These are phyloP conservation scores for Drosophila longiperda DNA, from an alignment of 2,888 invertebrate species.

Conservation along the genomic window DNA sequence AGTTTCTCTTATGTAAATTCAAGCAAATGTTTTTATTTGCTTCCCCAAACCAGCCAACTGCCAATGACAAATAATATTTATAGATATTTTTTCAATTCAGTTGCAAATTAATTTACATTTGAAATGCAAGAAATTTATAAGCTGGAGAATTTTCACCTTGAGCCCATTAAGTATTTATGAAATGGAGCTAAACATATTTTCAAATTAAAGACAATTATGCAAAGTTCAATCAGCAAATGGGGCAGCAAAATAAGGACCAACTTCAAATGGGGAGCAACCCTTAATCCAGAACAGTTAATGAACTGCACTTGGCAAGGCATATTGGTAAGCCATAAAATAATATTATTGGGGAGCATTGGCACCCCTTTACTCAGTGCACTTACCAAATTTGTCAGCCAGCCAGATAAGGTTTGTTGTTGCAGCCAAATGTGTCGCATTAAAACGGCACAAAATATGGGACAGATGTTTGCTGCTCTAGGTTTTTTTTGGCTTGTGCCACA, in stretches of 20 bases:
- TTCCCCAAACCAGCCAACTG: conserved; percentile 8
- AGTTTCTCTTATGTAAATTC: background rate
- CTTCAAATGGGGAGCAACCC: conserved; percentile 38
- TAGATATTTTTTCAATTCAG: conserved; percentile 12
- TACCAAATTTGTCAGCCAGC: conserved; percentile 70
- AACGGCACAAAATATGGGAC: conserved; percentile 77
- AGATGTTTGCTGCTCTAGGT: conserved; percentile 61
- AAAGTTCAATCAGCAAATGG: conserved; percentile 41
- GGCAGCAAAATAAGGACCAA: background rate
- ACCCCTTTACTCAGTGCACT: conserved; percentile 59
- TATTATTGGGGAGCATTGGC: conserved; percentile 48
- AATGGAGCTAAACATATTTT: conserved; percentile 58
- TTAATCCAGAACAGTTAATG: conserved; percentile 39
- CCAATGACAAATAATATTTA: conserved; percentile 10
- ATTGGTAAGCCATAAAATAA: conserved; percentile 44
- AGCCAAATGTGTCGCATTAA: conserved; percentile 65
- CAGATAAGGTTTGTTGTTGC: conserved; percentile 49
- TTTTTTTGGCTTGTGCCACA: conserved; percentile 73
- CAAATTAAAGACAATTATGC: conserved; percentile 72
- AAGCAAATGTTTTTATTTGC: background rate
- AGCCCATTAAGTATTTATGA: conserved; percentile 67
- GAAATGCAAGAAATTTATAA: conserved; percentile 22
- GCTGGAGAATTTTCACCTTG: conserved; percentile 66
- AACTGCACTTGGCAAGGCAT: conserved; percentile 24
- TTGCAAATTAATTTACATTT: conserved; percentile 42